phyloP scores from a whole-genome alignment of 2,888 invertebrate genomes.

The Brassicogethes aeneus region DNA sequence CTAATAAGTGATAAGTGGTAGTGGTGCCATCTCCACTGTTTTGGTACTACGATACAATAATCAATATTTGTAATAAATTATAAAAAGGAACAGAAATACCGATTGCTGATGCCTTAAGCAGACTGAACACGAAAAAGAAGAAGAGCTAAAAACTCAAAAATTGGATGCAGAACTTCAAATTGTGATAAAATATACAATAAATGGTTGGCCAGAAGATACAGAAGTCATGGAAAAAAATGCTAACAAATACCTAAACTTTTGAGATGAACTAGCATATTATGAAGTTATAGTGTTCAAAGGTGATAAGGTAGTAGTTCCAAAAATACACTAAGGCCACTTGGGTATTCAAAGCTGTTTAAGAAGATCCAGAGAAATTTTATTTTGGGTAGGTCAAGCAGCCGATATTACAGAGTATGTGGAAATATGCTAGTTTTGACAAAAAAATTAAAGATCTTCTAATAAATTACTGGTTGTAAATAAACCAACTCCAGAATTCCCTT shows the following conservation, averaged over 20 bases:
- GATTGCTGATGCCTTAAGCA: slow-evolving; percentile 16
- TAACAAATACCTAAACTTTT: slow-evolving; percentile 5
- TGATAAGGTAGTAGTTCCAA: too few species aligned
- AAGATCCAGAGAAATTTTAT: too few species aligned
- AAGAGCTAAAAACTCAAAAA: slow-evolving; percentile 12
- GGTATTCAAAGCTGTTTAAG: too few species aligned
- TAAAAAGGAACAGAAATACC: slow-evolving; percentile 21
- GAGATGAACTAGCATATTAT: slow-evolving; percentile 6
- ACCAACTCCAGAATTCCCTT: slow-evolving; percentile 1
- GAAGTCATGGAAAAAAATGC: not conserved
- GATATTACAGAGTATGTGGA: slow-evolving; percentile 3
- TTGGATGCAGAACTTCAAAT: slow-evolving; percentile 5
- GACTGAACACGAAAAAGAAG: slow-evolving; percentile 12
- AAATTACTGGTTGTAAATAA: not conserved
- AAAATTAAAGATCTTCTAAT: not conserved
- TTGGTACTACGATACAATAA: too few species aligned
- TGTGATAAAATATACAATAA: slow-evolving; percentile 4
- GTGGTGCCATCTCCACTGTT: too few species aligned
- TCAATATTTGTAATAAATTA: too few species aligned
- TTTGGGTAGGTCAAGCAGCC: slow-evolving; percentile 3
- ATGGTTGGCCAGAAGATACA: slow-evolving; percentile 1
- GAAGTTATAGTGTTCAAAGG: slow-evolving; percentile 7
- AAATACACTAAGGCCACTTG: too few species aligned
- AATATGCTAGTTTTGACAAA: slow-evolving; percentile 3
- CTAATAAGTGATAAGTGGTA: too few species aligned